Conservation (phyloP, 64 coral and sea anemone genomes). For the Astreopora myriophthalma region DNA sequence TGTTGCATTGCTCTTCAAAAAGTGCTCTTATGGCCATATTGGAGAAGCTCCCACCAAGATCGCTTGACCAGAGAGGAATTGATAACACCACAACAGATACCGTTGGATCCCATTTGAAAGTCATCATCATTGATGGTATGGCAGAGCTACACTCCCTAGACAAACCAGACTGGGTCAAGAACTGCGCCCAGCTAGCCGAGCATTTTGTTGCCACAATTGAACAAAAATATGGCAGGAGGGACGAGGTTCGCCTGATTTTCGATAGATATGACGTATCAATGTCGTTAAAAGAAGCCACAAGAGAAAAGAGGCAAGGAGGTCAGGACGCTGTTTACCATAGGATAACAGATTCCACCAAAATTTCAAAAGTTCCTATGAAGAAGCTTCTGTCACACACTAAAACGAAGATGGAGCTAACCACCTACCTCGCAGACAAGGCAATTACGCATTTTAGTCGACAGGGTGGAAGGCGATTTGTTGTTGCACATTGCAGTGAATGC, state of each 20-base stretch:
- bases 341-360: background rate
- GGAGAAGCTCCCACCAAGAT: background rate
- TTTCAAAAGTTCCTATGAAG: background rate
- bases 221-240: background rate
- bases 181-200: constrained; percentile 20
- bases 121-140: too few species aligned
- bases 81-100: too few species aligned
- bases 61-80: too few species aligned
- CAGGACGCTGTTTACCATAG: constrained; percentile 9
- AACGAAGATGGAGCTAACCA: constrained; percentile 17
- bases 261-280: background rate
- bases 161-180: too few species aligned
- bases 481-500: background rate
- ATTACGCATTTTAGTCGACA: background rate
- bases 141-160: too few species aligned
- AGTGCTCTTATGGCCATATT: background rate
- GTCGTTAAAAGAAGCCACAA: background rate
- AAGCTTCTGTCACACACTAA: constrained; percentile 30
- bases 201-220: background rate
- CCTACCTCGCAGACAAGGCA: background rate
- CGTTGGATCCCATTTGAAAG: too few species aligned
- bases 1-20: background rate
- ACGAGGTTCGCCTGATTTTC: background rate
- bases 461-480: background rate
- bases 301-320: background rate